These are phyloP conservation scores for Cebidichthys violaceus DNA, from an alignment of 2,113 vertebrate species.

Conservation along the genomic window DNA sequence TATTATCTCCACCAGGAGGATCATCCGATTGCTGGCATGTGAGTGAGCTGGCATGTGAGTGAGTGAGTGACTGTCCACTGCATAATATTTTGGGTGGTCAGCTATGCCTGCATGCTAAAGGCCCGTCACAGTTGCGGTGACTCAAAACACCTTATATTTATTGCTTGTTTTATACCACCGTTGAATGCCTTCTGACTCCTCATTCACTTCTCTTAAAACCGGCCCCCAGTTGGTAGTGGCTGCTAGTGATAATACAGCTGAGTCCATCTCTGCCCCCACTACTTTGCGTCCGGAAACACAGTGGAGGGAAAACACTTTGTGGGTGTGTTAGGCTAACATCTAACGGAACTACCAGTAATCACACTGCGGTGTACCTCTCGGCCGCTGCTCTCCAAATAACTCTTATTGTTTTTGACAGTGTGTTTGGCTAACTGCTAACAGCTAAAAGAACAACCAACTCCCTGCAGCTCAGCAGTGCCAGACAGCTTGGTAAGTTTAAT, in stretches of 20 bases:
- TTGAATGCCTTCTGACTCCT: neutral
- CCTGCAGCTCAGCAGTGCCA: neutral
- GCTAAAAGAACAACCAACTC: neutral
- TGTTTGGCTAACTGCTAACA: neutral
- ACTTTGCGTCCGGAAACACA: neutral
- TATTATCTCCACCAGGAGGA: neutral
- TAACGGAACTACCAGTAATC: neutral
- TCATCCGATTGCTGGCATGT: neutral
- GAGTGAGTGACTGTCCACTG: neutral
- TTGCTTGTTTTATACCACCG: neutral
- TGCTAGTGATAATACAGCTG: neutral
- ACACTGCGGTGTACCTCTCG: neutral
- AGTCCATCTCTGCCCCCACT: neutral
- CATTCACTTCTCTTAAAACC: neutral
- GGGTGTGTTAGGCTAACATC: neutral
- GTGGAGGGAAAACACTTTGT: neutral
- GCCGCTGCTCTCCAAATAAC: neutral
- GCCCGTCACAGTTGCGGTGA: neutral
- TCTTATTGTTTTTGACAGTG: neutral
- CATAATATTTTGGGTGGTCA: neutral
- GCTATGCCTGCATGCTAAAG: neutral
- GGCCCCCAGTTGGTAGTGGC: too few species aligned
- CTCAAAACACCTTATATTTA: neutral
- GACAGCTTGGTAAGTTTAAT: neutral
- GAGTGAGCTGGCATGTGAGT: neutral